Evolutionary conservation across 1,140 invertebrate species (phyloP).

Genomic region (Bombyx mori): DNA sequence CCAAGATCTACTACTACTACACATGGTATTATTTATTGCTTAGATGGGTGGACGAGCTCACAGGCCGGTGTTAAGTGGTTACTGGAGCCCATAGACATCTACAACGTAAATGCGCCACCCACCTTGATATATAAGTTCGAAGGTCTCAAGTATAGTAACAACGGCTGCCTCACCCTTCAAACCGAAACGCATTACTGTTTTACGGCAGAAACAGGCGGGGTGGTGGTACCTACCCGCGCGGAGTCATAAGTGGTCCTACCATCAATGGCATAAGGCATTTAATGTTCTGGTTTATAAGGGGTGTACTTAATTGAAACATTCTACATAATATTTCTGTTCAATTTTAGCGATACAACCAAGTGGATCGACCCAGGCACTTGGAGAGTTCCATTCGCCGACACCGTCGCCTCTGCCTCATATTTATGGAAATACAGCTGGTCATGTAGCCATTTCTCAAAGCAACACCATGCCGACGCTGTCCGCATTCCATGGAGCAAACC

Average conservation of each 20-base stretch:
- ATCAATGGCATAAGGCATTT: too few species aligned
- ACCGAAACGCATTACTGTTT: too few species aligned
- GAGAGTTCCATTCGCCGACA: slow-evolving; percentile 71
- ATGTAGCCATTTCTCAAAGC: slow-evolving; percentile 71
- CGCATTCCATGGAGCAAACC: slow-evolving; percentile 65
- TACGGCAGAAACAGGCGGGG: too few species aligned
- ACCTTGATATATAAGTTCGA: too few species aligned
- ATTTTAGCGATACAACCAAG: slow-evolving; percentile 67
- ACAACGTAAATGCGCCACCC: too few species aligned
- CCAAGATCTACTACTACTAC: slow-evolving; percentile 73
- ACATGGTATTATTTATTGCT: slow-evolving; percentile 42
- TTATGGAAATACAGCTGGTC: slow-evolving; percentile 65
- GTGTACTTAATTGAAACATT: not conserved
- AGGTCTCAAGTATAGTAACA: too few species aligned
- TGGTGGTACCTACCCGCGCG: too few species aligned
- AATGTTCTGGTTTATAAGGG: too few species aligned
- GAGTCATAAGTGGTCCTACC: too few species aligned
- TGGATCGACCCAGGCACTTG: slow-evolving; percentile 72
- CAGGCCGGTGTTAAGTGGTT: not conserved
- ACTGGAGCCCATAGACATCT: too few species aligned
- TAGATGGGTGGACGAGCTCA: not conserved
- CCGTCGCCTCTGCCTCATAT: slow-evolving; percentile 72
- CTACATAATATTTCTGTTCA: not conserved
- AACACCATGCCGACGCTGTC: slow-evolving; percentile 75
- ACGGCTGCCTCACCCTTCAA: too few species aligned